Percentiles rank a stretch among this genome's conserved stretches.
Evolutionary conservation across 2,888 invertebrate species (phyloP).

Genomic region (Sinelater perroti): DNA sequence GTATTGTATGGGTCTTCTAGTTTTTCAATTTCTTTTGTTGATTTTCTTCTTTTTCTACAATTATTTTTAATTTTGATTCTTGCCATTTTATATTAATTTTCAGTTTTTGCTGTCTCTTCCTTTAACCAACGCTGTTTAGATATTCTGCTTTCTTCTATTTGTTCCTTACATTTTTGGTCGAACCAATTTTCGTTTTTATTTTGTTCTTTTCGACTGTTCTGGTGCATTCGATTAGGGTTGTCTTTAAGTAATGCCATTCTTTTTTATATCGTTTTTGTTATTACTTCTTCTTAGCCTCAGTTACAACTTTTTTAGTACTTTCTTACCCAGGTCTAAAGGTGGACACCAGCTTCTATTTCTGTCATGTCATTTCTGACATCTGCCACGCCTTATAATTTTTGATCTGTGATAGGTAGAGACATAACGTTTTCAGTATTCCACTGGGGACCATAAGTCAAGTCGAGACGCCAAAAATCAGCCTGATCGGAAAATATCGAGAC

Average conservation of each 20-base stretch:
- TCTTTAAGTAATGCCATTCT: background rate
- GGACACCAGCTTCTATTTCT: no score
- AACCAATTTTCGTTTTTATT: conserved; percentile 1
- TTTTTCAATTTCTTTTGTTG: background rate
- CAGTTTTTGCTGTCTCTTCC: background rate
- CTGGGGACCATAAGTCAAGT: no score
- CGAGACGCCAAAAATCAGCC: no score
- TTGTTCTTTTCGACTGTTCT: conserved; percentile 1
- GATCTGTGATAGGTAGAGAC: no score
- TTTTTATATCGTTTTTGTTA: background rate
- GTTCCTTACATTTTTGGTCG: conserved; percentile 5
- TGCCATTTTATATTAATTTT: background rate
- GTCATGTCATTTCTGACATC: no score
- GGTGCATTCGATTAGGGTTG: conserved; percentile 2
- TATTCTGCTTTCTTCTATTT: background rate
- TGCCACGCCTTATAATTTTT: no score
- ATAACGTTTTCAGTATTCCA: no score
- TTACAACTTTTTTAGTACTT: background rate
- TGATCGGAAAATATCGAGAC: no score
- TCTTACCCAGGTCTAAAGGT: no score
- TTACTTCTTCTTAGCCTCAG: background rate
- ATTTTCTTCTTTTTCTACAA: background rate
- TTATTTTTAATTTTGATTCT: conserved; percentile 5
- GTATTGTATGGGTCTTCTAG: conserved; percentile 1
- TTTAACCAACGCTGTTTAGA: background rate